Conservation (phyloP, 2,888 invertebrate species). For the Poecilobothrus nobilitatus region DNA sequence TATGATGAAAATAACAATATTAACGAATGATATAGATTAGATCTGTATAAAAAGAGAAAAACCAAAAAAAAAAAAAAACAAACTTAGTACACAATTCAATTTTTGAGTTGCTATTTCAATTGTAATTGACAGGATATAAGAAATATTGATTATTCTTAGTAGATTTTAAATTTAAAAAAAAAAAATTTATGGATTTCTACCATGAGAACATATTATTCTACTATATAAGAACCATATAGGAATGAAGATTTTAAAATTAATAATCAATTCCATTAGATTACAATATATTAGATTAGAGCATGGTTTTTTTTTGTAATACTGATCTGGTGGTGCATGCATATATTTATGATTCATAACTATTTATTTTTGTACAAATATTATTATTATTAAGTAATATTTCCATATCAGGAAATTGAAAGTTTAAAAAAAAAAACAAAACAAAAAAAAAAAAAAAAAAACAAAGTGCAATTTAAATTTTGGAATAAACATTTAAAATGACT, state of each 20-base stretch:
- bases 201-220: too few species aligned
- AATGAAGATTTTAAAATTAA: too few species aligned
- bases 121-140: conserved; percentile 2
- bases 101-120: conserved; percentile 3
- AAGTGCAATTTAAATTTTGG: too few species aligned
- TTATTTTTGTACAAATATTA: background rate
- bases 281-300: background rate
- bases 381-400: conserved; percentile 3
- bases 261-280: too few species aligned
- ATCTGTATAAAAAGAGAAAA: too few species aligned
- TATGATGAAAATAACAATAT: background rate
- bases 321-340: background rate
- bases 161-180: too few species aligned
- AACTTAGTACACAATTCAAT: background rate
- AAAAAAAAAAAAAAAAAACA: background rate
- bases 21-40: background rate
- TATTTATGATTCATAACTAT: too few species aligned
- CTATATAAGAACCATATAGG: too few species aligned
- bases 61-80: background rate
- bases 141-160: background rate
- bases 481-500: background rate
- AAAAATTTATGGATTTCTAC: too few species aligned
- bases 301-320: too few species aligned
- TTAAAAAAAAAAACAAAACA: background rate
- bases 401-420: background rate